A percentile compares a stretch with the other conserved stretches of the same genome.
Conservation (phyloP, 2,113 vertebrate genomes). For the Salminus brasiliensis region DNA sequence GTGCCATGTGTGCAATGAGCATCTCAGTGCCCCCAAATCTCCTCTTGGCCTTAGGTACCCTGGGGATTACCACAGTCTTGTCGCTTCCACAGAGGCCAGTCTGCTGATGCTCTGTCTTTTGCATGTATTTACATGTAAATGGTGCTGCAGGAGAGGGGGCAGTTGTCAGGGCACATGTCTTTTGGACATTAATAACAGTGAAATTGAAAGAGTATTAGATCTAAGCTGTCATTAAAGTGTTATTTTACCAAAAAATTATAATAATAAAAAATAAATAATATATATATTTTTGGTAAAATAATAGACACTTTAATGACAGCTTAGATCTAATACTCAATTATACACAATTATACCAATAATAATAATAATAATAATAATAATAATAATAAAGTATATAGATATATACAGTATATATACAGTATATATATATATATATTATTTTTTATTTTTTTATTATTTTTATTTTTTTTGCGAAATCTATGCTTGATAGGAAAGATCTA, state of each 20-base stretch:
- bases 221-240: background rate
- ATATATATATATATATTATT: no score
- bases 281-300: no score
- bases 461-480: no score
- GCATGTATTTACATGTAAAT: constrained; percentile 46
- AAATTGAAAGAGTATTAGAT: constrained; percentile 6
- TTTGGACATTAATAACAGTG: constrained; percentile 1
- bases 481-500: no score
- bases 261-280: no score
- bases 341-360: no score
- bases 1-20: constrained; percentile 69
- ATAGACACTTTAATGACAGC: no score
- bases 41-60: constrained; percentile 54
- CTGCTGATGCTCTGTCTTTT: constrained; percentile 25
- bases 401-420: no score
- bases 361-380: no score
- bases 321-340: no score
- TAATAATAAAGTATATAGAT: no score
- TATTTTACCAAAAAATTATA: background rate
- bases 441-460: no score
- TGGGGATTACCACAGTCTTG: constrained; percentile 66
- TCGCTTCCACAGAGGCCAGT: constrained; percentile 58
- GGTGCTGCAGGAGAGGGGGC: background rate
- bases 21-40: constrained; percentile 53
- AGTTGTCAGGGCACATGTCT: constrained; percentile 21